Evolutionary conservation across 2,113 vertebrate species (phyloP), one percentile per base, ranked within the genome.

Genomic region (Tachysurus vachellii): DNA sequence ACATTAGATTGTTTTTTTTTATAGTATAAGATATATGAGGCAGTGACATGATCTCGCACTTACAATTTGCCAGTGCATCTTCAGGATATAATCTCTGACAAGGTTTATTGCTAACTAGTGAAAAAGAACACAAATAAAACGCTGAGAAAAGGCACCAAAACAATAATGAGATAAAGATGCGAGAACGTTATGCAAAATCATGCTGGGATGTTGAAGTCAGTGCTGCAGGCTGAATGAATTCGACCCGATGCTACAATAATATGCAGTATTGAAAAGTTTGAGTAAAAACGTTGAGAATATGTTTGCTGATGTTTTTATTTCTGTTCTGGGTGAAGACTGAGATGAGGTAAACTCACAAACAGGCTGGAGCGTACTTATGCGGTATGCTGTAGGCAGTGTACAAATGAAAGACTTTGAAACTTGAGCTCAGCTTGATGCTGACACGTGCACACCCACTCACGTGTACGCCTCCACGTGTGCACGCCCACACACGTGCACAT

Each of bases 151-250:
- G 76, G 50, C 8, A 12, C 10, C 21, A 54, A 75, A 16, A 16
- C 73, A 28, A 79, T 79, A 76, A 76, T 2, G 26, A 79, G 75
- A 79, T 26, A 61, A 59, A 42, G 56, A 31, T 81, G 56, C 1
- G 4, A 23, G 59, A 42, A 42, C 5, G 5, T 81, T 81, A 81
- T 81, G 56, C 31, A 61, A 80, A 81, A 61, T 11, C 31, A 61
- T 42, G 28, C 79, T 61, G 79, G 79, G 31, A 61, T 10, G 42
- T 59, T 61, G 61, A 13, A 42, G 28, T 23, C 79, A 61, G 79
- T 61, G 79, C 79, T 10, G 9, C 79, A 59, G 79, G 79, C 79
- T 81, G 13, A 81, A 61, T 23, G 56, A 59, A 61, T 59, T 61
- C 79, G 6, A 31, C 17, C 31, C 2, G 4, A 10, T 81, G 57